phyloP scores from a whole-genome alignment of 2,888 invertebrate species.

The Noctua fimbriata region DNA sequence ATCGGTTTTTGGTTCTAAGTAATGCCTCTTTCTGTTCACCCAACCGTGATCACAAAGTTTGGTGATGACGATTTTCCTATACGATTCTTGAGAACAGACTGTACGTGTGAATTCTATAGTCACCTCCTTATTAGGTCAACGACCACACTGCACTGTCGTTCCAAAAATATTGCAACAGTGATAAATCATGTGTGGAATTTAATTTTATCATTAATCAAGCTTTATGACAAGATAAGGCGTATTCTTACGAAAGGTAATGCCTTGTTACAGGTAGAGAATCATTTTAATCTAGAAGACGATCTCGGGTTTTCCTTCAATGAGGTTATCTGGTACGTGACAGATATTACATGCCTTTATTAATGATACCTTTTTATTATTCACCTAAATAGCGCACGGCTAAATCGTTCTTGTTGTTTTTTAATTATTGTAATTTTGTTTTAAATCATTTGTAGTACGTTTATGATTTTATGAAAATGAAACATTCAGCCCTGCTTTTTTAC shows the following conservation, averaged over 20 bases:
- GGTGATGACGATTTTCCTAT: background rate
- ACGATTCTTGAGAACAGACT: background rate
- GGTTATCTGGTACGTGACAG: conserved; percentile 47
- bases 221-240: conserved; percentile 40
- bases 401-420: conserved; percentile 3
- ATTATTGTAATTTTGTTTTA: conserved; percentile 3
- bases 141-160: conserved; percentile 17
- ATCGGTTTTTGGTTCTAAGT: background rate
- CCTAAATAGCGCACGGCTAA: background rate
- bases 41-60: background rate
- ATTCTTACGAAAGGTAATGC: conserved; percentile 49
- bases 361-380: background rate
- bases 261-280: conserved; percentile 21
- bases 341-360: conserved; percentile 42
- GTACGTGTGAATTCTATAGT: background rate
- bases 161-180: conserved; percentile 36
- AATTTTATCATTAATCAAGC: conserved; percentile 42
- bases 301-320: conserved; percentile 24
- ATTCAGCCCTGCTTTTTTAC: background rate
- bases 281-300: conserved; percentile 46
- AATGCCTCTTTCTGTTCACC: background rate
- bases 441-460: background rate
- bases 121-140: background rate
- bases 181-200: conserved; percentile 51
- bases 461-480: background rate